A percentile compares a stretch with the other conserved stretches of the same genome.
These are phyloP conservation scores for Orthonychiurus folsomi DNA, from an alignment of 2,888 invertebrate species.

Conservation along the genomic window DNA sequence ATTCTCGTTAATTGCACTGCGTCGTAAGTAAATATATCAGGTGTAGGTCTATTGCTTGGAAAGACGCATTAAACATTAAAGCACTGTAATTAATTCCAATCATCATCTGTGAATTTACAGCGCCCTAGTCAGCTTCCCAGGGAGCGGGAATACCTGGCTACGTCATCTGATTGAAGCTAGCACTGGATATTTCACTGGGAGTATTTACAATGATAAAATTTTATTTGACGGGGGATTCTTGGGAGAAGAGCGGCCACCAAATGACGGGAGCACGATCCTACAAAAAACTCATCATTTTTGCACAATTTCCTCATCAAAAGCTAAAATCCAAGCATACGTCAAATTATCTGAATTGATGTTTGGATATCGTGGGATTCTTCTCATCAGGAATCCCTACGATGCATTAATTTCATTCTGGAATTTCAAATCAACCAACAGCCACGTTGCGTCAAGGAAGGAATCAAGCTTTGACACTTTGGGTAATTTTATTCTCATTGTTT, in stretches of 20 bases:
- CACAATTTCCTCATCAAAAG: constrained; percentile 19
- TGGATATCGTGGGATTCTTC: constrained; percentile 41
- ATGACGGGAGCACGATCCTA: constrained; percentile 42
- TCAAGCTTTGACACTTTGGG: constrained; percentile 4
- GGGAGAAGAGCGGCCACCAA: constrained; percentile 42
- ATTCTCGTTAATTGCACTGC: too few relatives aligned
- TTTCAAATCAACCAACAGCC: constrained; percentile 41
- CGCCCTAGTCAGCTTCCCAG: constrained; percentile 43
- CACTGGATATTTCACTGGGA: constrained; percentile 43
- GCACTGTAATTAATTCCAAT: too few relatives aligned
- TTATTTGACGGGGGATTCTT: constrained; percentile 38
- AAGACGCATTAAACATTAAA: too few relatives aligned
- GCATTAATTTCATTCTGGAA: constrained; percentile 43
- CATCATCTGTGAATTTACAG: too few relatives aligned
- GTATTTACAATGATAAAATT: constrained; percentile 41
- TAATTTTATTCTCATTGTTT: neutral
- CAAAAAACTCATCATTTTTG: constrained; percentile 43
- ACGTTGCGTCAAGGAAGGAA: constrained; percentile 40
- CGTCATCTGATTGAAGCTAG: constrained; percentile 43
- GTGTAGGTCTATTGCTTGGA: too few relatives aligned
- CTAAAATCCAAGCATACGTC: constrained; percentile 20
- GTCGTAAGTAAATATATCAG: too few relatives aligned
- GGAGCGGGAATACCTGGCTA: constrained; percentile 44
- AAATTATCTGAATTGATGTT: constrained; percentile 36
- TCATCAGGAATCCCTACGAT: constrained; percentile 43